Evolutionary conservation across 2,113 vertebrate species (phyloP).

Genomic region (Tachuris rubrigastra): DNA sequence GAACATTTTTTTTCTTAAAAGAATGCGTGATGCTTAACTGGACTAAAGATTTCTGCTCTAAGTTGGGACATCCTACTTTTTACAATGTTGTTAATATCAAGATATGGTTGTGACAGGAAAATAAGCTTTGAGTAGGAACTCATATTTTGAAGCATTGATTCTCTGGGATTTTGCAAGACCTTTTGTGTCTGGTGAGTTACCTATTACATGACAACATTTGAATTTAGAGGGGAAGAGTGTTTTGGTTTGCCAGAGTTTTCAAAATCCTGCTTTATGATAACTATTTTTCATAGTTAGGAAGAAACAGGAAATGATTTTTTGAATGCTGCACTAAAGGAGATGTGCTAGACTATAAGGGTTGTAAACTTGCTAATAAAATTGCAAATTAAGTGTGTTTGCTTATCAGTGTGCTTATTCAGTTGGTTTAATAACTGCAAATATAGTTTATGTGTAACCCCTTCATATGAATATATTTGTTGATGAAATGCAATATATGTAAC

Average conservation of each 20-base stretch:
- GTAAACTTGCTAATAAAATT: not conserved
- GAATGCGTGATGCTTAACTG: not conserved
- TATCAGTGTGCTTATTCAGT: not conserved
- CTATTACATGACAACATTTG: not conserved
- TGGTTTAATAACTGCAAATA: not conserved
- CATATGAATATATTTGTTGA: not conserved
- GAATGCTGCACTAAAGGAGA: not conserved
- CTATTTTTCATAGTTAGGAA: not conserved
- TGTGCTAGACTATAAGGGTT: not conserved
- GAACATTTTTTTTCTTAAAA: not conserved
- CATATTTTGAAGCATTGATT: not conserved
- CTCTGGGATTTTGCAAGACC: not conserved
- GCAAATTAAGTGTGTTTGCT: not conserved
- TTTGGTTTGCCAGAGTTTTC: not conserved
- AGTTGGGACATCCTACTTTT: not conserved
- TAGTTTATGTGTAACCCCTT: not conserved
- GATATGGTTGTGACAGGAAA: not conserved
- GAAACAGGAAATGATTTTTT: not conserved
- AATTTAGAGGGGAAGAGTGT: not conserved
- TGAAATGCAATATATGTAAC: not conserved
- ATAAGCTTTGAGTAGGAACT: not conserved
- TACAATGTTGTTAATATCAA: accelerated
- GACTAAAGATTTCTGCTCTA: not conserved
- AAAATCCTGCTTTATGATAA: not conserved
- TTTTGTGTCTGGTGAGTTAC: not conserved